These are phyloP conservation scores for Ailuropoda melanoleuca DNA, from an alignment of 2,113 vertebrate genomes.

Conservation along the genomic window DNA sequence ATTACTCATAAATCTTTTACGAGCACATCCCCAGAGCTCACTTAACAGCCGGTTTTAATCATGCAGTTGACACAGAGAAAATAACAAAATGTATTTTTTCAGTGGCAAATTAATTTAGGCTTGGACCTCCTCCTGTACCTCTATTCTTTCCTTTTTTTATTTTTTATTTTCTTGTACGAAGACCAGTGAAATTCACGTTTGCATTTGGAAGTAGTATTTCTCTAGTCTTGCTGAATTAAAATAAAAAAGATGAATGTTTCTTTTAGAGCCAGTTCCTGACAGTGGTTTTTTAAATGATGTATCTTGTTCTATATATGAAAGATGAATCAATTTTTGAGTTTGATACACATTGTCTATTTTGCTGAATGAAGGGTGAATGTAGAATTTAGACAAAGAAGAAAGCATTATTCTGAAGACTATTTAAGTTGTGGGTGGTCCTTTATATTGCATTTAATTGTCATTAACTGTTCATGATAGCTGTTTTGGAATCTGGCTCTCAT, in stretches of 20 bases:
- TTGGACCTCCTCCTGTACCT: slow-evolving; percentile 87
- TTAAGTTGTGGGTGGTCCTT: slow-evolving; percentile 88
- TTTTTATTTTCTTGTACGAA: slow-evolving; percentile 81
- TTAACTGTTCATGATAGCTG: slow-evolving; percentile 85
- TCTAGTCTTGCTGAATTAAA: slow-evolving; percentile 78
- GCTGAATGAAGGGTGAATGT: slow-evolving; percentile 68
- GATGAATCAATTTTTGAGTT: slow-evolving; percentile 64
- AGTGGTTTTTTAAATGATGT: slow-evolving; percentile 79
- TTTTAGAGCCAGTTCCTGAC: slow-evolving; percentile 78
- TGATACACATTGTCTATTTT: slow-evolving; percentile 77
- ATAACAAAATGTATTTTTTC: slow-evolving; percentile 95
- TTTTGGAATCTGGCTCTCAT: slow-evolving; percentile 86
- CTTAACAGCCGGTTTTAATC: slow-evolving; percentile 94
- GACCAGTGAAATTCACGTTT: slow-evolving; percentile 82
- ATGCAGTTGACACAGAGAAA: slow-evolving; percentile 93
- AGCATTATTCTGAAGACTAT: slow-evolving; percentile 85
- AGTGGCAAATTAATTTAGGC: slow-evolving; percentile 93
- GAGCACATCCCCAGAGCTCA: slow-evolving; percentile 92
- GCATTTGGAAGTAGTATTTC: slow-evolving; percentile 80
- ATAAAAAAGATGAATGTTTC: slow-evolving; percentile 79
- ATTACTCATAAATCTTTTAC: slow-evolving; percentile 95
- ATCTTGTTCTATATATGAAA: slow-evolving; percentile 75
- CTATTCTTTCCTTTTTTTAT: slow-evolving; percentile 84
- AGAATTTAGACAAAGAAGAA: slow-evolving; percentile 84
- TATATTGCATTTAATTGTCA: slow-evolving; percentile 87